A percentile compares a stretch with the other conserved stretches of the same genome.
Evolutionary conservation across 2,888 invertebrate genomes (phyloP).

Genomic region (Drosophila dives): DNA sequence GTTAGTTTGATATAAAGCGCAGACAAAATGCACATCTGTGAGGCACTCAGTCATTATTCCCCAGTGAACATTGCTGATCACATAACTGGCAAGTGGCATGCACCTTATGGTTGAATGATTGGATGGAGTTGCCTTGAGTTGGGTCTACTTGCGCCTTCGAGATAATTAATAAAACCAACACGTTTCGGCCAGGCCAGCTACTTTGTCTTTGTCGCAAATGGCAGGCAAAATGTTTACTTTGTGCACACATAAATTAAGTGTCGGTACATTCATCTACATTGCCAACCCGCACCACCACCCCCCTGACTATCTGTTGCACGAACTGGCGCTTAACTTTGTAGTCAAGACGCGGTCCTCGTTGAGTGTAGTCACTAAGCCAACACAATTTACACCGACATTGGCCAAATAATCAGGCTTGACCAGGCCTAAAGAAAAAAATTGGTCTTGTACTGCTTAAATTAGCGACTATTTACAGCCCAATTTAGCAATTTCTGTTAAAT

Average conservation of each 20-base stretch:
- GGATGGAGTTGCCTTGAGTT: not conserved
- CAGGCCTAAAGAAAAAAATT: constrained; percentile 44
- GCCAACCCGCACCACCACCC: not conserved
- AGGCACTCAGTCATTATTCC: constrained; percentile 10
- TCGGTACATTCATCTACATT: constrained; percentile 20
- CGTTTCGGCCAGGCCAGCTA: constrained; percentile 59
- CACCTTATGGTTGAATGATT: constrained; percentile 38
- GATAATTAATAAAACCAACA: constrained; percentile 74
- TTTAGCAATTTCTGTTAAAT: constrained; percentile 73
- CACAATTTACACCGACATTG: constrained; percentile 63
- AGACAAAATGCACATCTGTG: constrained; percentile 25
- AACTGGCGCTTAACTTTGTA: constrained; percentile 67
- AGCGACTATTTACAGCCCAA: constrained; percentile 72
- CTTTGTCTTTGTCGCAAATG: constrained; percentile 78
- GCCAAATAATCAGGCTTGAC: constrained; percentile 14
- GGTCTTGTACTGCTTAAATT: constrained; percentile 61
- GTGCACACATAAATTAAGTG: constrained; percentile 77
- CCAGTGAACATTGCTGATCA: constrained; percentile 35
- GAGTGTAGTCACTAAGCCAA: constrained; percentile 28
- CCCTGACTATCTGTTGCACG: constrained; percentile 16
- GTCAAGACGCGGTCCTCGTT: constrained; percentile 20
- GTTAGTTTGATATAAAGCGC: not conserved
- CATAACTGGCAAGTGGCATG: constrained; percentile 46
- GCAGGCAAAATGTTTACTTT: constrained; percentile 73
- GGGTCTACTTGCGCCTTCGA: constrained; percentile 23